phyloP scores from a whole-genome alignment of 1,140 invertebrate genomes.

The Zaprionus capensis region DNA sequence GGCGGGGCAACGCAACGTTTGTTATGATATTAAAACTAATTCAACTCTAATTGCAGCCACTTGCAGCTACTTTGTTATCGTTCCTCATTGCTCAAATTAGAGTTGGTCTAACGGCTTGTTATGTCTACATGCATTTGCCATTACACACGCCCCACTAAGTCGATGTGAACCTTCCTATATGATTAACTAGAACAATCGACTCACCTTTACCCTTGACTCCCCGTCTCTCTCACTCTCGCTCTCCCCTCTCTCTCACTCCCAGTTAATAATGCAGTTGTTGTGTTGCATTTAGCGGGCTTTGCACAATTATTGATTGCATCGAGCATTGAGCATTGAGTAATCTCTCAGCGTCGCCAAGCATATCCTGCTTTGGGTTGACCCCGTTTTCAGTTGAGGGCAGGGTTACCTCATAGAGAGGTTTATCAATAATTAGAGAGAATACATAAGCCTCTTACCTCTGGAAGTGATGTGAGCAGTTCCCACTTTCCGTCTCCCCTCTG shows the following conservation, averaged over 20 bases:
- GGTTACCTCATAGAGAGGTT: background rate
- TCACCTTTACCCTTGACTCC: constrained; percentile 5
- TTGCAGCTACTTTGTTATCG: constrained; percentile 22
- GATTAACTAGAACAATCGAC: constrained; percentile 53
- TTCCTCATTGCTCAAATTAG: constrained; percentile 64
- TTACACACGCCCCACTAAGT: background rate
- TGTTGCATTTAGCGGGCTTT: background rate
- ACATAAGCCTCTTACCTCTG: background rate
- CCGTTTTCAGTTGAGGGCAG: background rate
- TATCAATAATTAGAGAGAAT: background rate
- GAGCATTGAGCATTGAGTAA: background rate
- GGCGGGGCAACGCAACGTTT: constrained; percentile 39
- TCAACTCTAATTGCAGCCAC: constrained; percentile 25
- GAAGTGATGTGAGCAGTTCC: background rate
- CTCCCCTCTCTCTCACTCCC: background rate
- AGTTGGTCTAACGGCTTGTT: constrained; percentile 51
- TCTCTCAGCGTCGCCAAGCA: background rate
- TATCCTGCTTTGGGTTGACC: background rate
- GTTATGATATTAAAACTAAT: constrained; percentile 74
- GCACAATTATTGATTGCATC: constrained; percentile 3
- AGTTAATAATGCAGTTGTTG: background rate
- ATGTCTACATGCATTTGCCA: constrained; percentile 16
- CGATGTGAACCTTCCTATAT: constrained; percentile 36
- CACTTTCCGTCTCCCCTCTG: background rate
- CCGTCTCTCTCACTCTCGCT: background rate